Evolutionary conservation across 2,888 invertebrate species (phyloP).

Genomic region (Lasioglossum figueresi): DNA sequence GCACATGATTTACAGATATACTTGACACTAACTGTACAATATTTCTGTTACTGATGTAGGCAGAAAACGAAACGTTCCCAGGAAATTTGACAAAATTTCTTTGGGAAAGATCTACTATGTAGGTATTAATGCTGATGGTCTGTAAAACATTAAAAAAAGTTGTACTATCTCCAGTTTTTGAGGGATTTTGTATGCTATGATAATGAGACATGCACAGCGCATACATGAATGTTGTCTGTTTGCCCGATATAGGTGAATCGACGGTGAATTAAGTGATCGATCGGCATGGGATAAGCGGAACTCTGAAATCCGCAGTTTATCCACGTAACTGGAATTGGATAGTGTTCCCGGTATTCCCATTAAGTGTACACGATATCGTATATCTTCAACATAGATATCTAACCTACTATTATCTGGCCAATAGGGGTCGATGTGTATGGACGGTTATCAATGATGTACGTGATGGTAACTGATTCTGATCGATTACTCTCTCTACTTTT

Average conservation of each 20-base stretch:
- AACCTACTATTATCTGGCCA: constrained; percentile 53
- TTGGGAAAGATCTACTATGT: too few relatives aligned
- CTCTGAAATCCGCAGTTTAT: constrained; percentile 61
- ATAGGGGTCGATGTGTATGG: constrained; percentile 47
- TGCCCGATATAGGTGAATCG: constrained; percentile 18
- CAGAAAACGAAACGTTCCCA: too few relatives aligned
- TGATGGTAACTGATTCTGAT: constrained; percentile 13
- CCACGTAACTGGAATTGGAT: constrained; percentile 71
- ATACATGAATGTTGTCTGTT: background rate
- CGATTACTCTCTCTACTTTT: background rate
- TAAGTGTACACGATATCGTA: constrained; percentile 64
- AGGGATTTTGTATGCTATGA: background rate
- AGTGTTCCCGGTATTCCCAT: constrained; percentile 62
- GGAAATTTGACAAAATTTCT: too few relatives aligned
- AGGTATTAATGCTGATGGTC: too few relatives aligned
- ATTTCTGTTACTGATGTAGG: too few relatives aligned
- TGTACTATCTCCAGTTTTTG: background rate
- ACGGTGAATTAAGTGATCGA: background rate
- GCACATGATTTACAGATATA: too few relatives aligned
- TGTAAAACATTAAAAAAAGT: background rate
- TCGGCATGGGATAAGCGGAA: constrained; percentile 23
- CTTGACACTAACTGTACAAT: too few relatives aligned
- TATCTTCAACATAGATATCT: constrained; percentile 60
- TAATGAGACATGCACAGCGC: background rate
- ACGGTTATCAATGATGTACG: constrained; percentile 26